These are phyloP conservation scores for Nannobrachium achirus DNA, from an alignment of 2,113 vertebrate genomes.

Conservation along the genomic window DNA sequence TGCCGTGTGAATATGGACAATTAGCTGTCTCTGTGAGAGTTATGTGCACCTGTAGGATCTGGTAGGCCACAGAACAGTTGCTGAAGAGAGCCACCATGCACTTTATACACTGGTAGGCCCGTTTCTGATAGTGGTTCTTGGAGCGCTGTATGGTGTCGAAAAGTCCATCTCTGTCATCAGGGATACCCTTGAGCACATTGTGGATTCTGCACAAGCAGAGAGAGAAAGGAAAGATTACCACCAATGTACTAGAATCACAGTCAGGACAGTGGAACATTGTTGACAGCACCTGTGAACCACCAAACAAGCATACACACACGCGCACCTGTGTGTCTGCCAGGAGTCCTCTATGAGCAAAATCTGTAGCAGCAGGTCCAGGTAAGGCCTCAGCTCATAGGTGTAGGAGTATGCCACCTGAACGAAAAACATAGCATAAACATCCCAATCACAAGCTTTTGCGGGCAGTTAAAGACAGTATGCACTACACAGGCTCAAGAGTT, in stretches of 20 bases:
- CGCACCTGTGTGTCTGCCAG: slow-evolving; percentile 98
- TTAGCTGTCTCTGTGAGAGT: neutral
- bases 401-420: slow-evolving; percentile 97
- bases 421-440: neutral
- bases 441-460: neutral
- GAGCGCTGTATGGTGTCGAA: slow-evolving; percentile 99
- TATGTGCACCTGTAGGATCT: slow-evolving; percentile 92
- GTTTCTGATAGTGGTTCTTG: slow-evolving; percentile 99
- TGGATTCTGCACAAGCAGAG: slow-evolving; percentile 87
- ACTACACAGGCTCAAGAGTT: too few relatives aligned
- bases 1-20: too few relatives aligned
- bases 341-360: slow-evolving; percentile 98
- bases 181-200: slow-evolving; percentile 98
- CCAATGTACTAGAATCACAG: neutral
- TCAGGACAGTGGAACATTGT: neutral
- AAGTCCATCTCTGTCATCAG: slow-evolving; percentile 95
- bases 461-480: neutral
- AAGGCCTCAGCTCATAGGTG: slow-evolving; percentile 97
- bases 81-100: slow-evolving; percentile 99
- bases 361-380: slow-evolving; percentile 97
- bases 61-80: slow-evolving; percentile 98
- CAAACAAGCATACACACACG: neutral
- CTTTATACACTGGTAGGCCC: slow-evolving; percentile 99
- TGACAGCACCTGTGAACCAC: too few relatives aligned
- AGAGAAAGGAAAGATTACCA: neutral